Base-by-base conservation (phyloP, 2,888 invertebrate genomes). In the Orthonychiurus folsomi region DNA sequence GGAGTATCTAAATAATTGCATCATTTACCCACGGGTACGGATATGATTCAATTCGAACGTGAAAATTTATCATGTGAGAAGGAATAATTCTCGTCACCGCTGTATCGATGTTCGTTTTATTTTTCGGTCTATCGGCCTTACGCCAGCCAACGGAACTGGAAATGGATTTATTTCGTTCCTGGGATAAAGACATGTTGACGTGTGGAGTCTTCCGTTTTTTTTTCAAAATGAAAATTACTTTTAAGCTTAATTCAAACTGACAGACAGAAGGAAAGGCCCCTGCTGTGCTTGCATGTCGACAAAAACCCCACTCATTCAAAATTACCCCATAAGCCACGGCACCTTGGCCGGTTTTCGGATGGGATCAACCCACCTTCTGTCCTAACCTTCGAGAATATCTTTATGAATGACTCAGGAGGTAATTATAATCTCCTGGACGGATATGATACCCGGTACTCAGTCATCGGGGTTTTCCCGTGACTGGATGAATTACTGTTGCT, bases 241-340 rank as follows among this genome's bases (percentile, higher is more conserved):
- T 37, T 55, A 9, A 56, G 27, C 15, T 56, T 56, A 56, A 56
- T 56, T 56, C 20, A 56, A 56, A 27, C 28, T 56, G 56, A 56
- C 56, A 56, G 56, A 37, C 37, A 15, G 5, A 37, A 9, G 37
- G 37, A 37, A 5, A 37, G 37, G 37, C 15, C 37, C 37, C 5
- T 37, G 37, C 37, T 37, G 37, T 9, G 37, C 5, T 15, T 5
- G 37, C 37, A 37, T 5, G 37, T 15, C 5, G 37, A 15, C 37
- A 37, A 9, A 28, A n/a, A 24, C 23, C 18, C 55, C 24, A 3
- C 55, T 21, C 9, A n/a, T n/a, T n/a, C n/a, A n/a, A n/a, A n/a
- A n/a, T n/a, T n/a, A n/a, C n/a, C n/a, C n/a, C n/a, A n/a, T n/a
- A n/a, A n/a, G n/a, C 55, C 18, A 5, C 55, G 24, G 9, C 15